Base-by-base conservation (phyloP, 2,888 invertebrate species). In the Zygothrica quintamaculata region DNA sequence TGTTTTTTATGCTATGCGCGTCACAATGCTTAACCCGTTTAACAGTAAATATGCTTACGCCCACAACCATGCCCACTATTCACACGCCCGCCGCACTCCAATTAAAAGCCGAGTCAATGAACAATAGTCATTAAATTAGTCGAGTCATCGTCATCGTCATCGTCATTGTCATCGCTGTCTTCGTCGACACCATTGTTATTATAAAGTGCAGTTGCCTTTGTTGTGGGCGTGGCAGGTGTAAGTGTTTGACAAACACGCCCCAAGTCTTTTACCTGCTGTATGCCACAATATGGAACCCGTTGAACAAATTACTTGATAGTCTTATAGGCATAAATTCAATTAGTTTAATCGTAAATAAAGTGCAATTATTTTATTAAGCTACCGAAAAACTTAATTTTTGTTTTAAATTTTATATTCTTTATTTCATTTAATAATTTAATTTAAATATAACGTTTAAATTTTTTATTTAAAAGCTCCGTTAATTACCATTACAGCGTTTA, bases 61-160 rank as follows among this genome's bases (percentile, higher is more conserved):
- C 2, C 18, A 22, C 6, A 26, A 12, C 36, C n/a, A 16, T 29
- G 36, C 12, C 26, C 51, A 29, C 18, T 13, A 43, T 25, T 12
- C n/a, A 13, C 25, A 61, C 11, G 16, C 12, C 13, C 18, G 9
- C 39, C 29, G 26, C 25, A 13, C 25, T 47, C 15, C 31, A 52
- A 50, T 33, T 37, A 40, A 52, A 74, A 5, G 55, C 62, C 43
- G 82, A 87, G 82, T 78, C 79, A 81, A 69, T 71, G 71, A 76
- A 84, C 62, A 70, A 84, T 81, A 82, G 82, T 82, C 82, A 82
- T 82, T 85, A 81, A 76, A 77, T 81, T 70, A 74, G 80, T 74
- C 58, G 53, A 57, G 55, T 56, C 40, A 58, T 52, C 37, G 37
- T 58, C 40, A 11, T 15, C 26, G 48, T 22, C 18, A 22, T 22